A percentile compares a stretch with the other conserved stretches of the same genome.
phyloP scores from a whole-genome alignment of 2,113 vertebrate species.

The Myotis brandtii region DNA sequence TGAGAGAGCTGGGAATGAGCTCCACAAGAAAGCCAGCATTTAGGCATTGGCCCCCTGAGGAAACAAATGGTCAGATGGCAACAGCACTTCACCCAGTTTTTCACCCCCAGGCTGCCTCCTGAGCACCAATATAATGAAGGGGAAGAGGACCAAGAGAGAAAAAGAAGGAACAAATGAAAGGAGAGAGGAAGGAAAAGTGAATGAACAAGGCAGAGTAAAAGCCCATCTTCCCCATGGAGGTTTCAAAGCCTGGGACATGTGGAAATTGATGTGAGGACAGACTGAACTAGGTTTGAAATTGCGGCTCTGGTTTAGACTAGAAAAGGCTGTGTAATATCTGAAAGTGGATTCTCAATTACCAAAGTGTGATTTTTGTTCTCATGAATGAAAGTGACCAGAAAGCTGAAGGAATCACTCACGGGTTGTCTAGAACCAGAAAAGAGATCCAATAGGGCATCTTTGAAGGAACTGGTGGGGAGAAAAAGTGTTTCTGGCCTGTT shows the following conservation, averaged over 20 bases:
- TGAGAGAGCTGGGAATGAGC: not conserved
- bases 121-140: not conserved
- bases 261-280: not conserved
- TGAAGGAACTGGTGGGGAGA: not conserved
- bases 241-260: not conserved
- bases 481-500: not conserved
- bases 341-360: not conserved
- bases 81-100: not conserved
- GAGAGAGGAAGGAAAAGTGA: not conserved
- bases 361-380: not conserved
- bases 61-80: not conserved
- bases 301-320: not conserved
- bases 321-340: not conserved
- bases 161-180: not conserved
- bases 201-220: not conserved
- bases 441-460: not conserved
- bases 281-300: not conserved
- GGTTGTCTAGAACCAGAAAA: not conserved
- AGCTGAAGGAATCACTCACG: not conserved
- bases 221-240: not conserved
- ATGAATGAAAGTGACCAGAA: conserved; percentile 11
- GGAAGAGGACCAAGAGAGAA: not conserved
- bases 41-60: not conserved
- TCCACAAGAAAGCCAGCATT: not conserved
- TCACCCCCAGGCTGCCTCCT: not conserved